Conservation (phyloP, 2,888 invertebrate species). For the Callinectes sapidus region DNA sequence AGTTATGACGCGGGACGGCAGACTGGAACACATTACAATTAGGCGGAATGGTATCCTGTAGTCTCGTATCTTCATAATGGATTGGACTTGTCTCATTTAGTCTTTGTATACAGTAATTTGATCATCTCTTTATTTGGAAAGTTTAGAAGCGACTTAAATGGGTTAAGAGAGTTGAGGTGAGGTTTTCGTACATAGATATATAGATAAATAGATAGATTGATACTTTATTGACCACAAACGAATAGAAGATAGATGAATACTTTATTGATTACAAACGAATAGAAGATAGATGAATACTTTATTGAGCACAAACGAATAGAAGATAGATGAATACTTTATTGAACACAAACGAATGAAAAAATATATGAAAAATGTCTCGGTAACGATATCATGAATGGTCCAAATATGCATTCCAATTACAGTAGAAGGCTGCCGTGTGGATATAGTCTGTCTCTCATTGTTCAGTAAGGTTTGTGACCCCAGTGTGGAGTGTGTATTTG, state of each 20-base stretch:
- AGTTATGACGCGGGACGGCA: background rate
- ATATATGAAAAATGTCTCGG: no score
- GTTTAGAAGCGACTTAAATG: background rate
- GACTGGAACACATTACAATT: conserved; percentile 11
- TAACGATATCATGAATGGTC: no score
- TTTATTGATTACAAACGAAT: no score
- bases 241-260: no score
- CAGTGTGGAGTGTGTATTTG: background rate
- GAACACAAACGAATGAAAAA: no score
- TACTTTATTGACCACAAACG: no score
- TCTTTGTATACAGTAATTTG: background rate
- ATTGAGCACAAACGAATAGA: no score
- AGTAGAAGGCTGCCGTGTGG: background rate
- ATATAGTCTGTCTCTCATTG: background rate
- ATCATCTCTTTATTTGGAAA: background rate
- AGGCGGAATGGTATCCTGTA: background rate
- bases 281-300: no score
- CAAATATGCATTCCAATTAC: no score
- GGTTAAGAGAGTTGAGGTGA: background rate
- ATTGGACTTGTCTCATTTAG: background rate
- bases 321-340: no score
- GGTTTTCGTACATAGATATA: background rate
- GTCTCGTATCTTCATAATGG: background rate
- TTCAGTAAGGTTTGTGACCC: background rate
- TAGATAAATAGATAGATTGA: no score